These are phyloP conservation scores for Catostylus mosaicus DNA, from an alignment of 30 jellyfish, hydroid and myxozoan genomes.

Conservation along the genomic window DNA sequence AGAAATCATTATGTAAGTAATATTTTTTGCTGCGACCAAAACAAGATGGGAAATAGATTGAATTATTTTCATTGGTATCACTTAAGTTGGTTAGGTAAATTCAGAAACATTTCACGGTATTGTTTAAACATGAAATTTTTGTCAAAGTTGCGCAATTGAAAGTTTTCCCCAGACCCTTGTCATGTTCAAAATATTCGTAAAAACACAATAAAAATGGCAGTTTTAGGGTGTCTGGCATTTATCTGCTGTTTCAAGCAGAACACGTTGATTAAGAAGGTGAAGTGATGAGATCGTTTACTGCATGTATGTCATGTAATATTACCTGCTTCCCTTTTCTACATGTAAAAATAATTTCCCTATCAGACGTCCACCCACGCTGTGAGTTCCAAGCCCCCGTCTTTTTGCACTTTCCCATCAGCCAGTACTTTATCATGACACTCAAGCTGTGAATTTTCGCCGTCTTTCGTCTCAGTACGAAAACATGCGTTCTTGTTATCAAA, in stretches of 20 bases:
- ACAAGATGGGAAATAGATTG: too few relatives aligned
- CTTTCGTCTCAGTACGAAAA: neutral
- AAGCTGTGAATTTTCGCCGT: neutral
- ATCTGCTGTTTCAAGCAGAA: neutral
- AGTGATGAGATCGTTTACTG: neutral
- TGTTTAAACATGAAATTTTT: too few relatives aligned
- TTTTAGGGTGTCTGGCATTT: neutral
- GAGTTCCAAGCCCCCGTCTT: neutral
- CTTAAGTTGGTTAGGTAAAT: too few relatives aligned
- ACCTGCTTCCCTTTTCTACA: constrained; percentile 3
- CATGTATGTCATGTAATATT: constrained; percentile 8
- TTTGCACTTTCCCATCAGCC: constrained; percentile 11
- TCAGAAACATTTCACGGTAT: too few relatives aligned
- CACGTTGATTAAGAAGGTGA: neutral
- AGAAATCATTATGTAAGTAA: too few relatives aligned
- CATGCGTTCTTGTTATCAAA: neutral
- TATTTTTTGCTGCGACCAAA: too few relatives aligned
- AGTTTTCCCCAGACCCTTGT: too few relatives aligned
- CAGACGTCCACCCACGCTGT: constrained; percentile 45
- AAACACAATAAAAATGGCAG: too few relatives aligned
- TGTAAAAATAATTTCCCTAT: neutral
- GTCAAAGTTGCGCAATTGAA: too few relatives aligned
- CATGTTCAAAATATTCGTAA: too few relatives aligned
- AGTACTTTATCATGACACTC: constrained; percentile 44
- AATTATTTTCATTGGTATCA: too few relatives aligned